Percentiles rank a stretch among this genome's conserved stretches.
Evolutionary conservation across 2,888 invertebrate genomes (phyloP).

Genomic region (Pimpla rufipes): DNA sequence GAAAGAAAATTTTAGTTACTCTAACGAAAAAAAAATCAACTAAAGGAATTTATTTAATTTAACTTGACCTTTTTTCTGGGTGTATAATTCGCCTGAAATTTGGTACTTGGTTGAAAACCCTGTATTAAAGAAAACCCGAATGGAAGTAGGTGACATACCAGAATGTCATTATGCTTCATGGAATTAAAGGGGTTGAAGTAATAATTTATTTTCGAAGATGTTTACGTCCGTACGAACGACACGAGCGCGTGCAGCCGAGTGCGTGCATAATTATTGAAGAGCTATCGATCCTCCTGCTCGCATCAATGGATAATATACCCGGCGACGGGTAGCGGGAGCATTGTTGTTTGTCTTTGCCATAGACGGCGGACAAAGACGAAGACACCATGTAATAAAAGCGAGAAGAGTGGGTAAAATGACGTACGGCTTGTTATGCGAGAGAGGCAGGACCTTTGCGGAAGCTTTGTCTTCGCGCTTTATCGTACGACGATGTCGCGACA

Average conservation of each 20-base stretch:
- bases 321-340: neutral
- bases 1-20: too few species aligned
- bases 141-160: too few species aligned
- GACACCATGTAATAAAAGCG: slow-evolving; percentile 52
- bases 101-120: too few species aligned
- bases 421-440: slow-evolving; percentile 76
- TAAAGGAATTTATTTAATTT: too few species aligned
- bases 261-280: slow-evolving; percentile 19
- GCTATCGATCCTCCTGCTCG: slow-evolving; percentile 15
- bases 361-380: slow-evolving; percentile 14
- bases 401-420: slow-evolving; percentile 68
- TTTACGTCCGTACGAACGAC: neutral
- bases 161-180: too few species aligned
- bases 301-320: slow-evolving; percentile 26
- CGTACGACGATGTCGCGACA: slow-evolving; percentile 82
- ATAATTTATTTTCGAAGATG: neutral
- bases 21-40: too few species aligned
- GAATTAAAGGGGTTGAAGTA: neutral
- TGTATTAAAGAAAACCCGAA: too few species aligned
- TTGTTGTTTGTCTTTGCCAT: slow-evolving; percentile 29
- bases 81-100: too few species aligned
- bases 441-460: slow-evolving; percentile 76
- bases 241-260: neutral
- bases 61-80: too few species aligned
- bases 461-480: slow-evolving; percentile 82